Evolutionary conservation across 2,113 vertebrate species (phyloP).

Genomic region (Forbesichthys papilliferus): DNA sequence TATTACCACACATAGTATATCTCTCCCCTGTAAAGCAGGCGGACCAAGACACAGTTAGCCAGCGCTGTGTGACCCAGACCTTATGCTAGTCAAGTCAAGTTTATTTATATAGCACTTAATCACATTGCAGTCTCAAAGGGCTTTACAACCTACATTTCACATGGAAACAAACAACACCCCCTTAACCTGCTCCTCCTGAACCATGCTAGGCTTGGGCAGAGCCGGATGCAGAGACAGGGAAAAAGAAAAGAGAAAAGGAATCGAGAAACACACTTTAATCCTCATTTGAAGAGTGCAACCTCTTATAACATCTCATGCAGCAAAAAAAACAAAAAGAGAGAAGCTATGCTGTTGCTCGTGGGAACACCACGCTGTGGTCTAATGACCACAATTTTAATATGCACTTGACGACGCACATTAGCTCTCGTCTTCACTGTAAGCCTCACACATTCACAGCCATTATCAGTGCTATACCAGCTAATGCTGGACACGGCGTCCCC

Average conservation of each 20-base stretch:
- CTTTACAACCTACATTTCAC: no score
- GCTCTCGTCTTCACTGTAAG: background rate
- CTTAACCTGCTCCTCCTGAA: no score
- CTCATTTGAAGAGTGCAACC: background rate
- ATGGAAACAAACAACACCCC: no score
- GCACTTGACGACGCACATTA: conserved; percentile 17
- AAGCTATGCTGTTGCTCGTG: background rate
- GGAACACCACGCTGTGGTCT: conserved; percentile 1
- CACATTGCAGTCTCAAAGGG: no score
- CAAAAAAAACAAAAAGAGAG: background rate
- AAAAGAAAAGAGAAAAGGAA: conserved; percentile 10
- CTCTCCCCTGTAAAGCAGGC: no score
- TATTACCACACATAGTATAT: no score
- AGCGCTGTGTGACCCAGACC: no score
- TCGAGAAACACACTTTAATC: background rate
- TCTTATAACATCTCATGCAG: background rate
- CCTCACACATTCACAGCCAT: background rate
- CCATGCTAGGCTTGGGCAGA: no score
- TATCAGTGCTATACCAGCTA: background rate
- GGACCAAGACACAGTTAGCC: no score
- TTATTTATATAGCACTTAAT: no score
- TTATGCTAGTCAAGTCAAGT: no score
- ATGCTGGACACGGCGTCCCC: background rate
- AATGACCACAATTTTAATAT: conserved; percentile 24
- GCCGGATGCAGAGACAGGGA: no score